Base-by-base conservation (phyloP, 2,888 invertebrate genomes). In the Crematogaster levior region DNA sequence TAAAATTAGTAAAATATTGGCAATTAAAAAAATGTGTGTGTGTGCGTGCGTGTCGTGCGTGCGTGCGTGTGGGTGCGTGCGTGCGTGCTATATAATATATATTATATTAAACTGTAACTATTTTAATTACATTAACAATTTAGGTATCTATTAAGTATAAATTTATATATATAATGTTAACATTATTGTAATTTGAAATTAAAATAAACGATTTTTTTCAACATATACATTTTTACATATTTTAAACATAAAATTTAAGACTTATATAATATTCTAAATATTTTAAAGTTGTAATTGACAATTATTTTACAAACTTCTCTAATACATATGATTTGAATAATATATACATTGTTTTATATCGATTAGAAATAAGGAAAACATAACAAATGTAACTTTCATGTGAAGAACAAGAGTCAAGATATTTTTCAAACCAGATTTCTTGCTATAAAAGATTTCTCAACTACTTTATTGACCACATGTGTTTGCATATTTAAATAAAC, bases 401-500 rank as follows among this genome's bases (percentile, higher is more conserved):
- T 7, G n/a, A 15, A 37, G 18, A 18, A 15, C 24, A 40, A 15
- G n/a, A n/a, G 10, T n/a, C 37, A 40, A 30, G 7, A 37, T 56
- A 43, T 21, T 7, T 1, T 18, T 21, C 27, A 21, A 27, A 21
- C 0, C n/a, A 40, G 12, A 65, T 68, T 58, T 79, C 7, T 24
- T 18, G 12, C 27, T 15, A 40, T 43, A 12, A 68, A 68, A 46
- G 30, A 66, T 46, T 58, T 79, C 12, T n/a, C n/a, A 53, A 1
- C 66, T 21, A 56, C 56, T 77, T 30, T 56, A 27, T 79, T 27
- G n/a, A 21, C 24, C 68, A 30, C 46, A 24, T 34, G 30, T 68
- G 53, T 43, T 75, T 75, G 77, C 56, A 79, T 79, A 79, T 79
- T 79, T 79, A 79, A 68, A 68, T 46, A 21, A 30, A 48, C 24